Evolutionary conservation across 2,113 vertebrate species (phyloP), one percentile per base, ranked within the genome.

Genomic region (Crypturellus undulatus): DNA sequence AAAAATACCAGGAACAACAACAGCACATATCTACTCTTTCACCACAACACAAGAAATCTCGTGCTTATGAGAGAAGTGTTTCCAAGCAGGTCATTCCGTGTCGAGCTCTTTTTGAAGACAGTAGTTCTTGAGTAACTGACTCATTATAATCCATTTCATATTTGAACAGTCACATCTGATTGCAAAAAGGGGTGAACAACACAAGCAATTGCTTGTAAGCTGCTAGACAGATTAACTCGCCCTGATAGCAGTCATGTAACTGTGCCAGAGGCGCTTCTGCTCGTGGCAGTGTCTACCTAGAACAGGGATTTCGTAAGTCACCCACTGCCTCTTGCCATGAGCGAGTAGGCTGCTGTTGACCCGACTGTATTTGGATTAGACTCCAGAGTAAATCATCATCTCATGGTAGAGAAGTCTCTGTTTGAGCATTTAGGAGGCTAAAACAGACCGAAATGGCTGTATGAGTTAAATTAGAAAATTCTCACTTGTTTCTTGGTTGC

Each of bases 341-440:
- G 32, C 24, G n/a, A 8, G 60, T 59, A 69, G 32, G 6, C 51
- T 75, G n/a, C 69, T 60, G 11, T 14, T 84, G 25, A 14, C 47
- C 26, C 36, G 9, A 20, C 40, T 21, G 0, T 15, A 30, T 30
- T 63, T 80, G 34, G 38, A 47, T 59, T 56, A 45, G n/a, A 16
- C 60, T 70, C 65, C 52, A 52, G 25, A 43, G 26, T 62, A 9
- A 59, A 32, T 36, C 62, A 20, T 15, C 2, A 38, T 59, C 38
- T 68, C 59, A 8, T 78, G 60, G 6, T 63, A 9, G 25, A 71
- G 42, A 51, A n/a, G 25, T 26, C 77, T 0, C 0, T 77, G 19
- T 24, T 63, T 49, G 59, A 42, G 26, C 14, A 7, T 60, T 54
- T 89, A 3, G n/a, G 42, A 78, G 30, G 36, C 38, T 75, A 68